A percentile compares a stretch with the other conserved stretches of the same genome.
Conservation (phyloP, 2,888 invertebrate species). For the Penaeus monodon region DNA sequence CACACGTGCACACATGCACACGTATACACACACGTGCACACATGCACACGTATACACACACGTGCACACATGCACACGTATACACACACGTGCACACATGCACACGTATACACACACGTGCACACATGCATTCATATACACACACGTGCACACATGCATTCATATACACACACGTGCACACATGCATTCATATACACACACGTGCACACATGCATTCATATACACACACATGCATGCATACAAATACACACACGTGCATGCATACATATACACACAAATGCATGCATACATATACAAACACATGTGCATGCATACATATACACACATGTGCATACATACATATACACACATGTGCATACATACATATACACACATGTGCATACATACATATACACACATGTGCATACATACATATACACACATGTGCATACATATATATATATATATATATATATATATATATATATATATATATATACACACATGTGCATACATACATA, state of each 20-base stretch:
- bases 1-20: no score
- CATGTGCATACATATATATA: neutral
- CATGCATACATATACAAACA: neutral
- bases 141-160: no score
- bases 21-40: no score
- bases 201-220: neutral
- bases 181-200: no score
- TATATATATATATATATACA: conserved; percentile 4
- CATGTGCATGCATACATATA: neutral
- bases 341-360: neutral
- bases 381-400: neutral
- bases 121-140: no score
- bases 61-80: no score
- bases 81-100: no score
- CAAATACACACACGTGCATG: neutral
- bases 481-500: neutral
- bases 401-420: neutral
- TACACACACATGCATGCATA: neutral
- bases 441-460: neutral
- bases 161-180: no score
- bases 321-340: no score
- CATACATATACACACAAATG: neutral
- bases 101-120: no score
- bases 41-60: no score
- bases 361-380: neutral